Percentiles rank a stretch among this genome's conserved stretches.
Evolutionary conservation across 2,888 invertebrate species (phyloP).

Genomic region (Brachyopa scutellaris): DNA sequence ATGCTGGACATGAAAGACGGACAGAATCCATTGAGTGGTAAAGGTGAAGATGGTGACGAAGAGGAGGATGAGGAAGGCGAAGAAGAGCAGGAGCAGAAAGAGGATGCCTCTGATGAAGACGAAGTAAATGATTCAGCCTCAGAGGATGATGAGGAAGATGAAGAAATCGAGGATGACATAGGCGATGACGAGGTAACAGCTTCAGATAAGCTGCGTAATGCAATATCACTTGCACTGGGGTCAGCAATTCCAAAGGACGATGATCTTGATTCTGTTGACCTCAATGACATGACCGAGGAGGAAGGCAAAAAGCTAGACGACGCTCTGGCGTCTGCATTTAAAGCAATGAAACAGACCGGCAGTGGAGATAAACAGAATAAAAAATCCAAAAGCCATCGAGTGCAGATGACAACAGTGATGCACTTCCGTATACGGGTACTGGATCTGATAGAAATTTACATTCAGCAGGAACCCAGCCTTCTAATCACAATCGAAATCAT

Average conservation of each 20-base stretch:
- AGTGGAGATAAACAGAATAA: constrained; percentile 77
- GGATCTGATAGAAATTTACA: constrained; percentile 88
- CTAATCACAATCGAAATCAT: constrained; percentile 87
- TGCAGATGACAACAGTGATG: constrained; percentile 86
- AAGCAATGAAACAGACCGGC: constrained; percentile 74
- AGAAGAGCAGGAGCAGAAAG: constrained; percentile 75
- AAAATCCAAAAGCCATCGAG: constrained; percentile 84
- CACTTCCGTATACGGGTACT: constrained; percentile 89
- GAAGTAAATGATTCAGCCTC: constrained; percentile 76
- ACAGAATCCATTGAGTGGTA: constrained; percentile 85
- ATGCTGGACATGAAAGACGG: constrained; percentile 88
- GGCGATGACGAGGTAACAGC: constrained; percentile 86
- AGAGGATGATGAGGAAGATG: constrained; percentile 79
- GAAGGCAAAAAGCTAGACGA: constrained; percentile 89
- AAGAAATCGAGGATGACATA: constrained; percentile 82
- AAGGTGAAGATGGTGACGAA: constrained; percentile 79
- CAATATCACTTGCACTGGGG: constrained; percentile 86
- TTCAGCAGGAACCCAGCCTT: constrained; percentile 87
- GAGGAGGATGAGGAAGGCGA: constrained; percentile 81
- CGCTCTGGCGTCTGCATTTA: constrained; percentile 89
- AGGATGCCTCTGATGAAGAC: constrained; percentile 82
- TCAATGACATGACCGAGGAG: constrained; percentile 89
- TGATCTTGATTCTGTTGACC: constrained; percentile 87
- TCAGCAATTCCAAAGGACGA: constrained; percentile 82
- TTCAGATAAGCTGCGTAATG: constrained; percentile 87